Evolutionary conservation across 2,797 vertebrate species (phyloP).

Genomic region (Orestias chungarensis): DNA sequence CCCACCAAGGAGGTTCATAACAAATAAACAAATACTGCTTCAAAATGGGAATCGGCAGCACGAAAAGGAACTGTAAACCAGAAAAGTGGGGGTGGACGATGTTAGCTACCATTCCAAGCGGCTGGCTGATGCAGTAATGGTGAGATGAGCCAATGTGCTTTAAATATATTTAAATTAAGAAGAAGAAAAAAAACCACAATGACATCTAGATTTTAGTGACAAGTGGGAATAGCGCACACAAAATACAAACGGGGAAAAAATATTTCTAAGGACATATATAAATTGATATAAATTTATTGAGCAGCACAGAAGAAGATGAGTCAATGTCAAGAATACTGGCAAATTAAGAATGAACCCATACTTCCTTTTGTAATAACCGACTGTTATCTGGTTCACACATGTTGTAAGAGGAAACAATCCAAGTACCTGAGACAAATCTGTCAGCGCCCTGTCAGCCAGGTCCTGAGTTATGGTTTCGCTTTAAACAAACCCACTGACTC

Average conservation of each 20-base stretch:
- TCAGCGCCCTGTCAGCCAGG: constrained; percentile 20
- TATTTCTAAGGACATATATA: no score
- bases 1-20: background rate
- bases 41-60: background rate
- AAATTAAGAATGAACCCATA: background rate
- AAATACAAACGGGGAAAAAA: background rate
- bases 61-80: background rate
- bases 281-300: no score
- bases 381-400: constrained; percentile 6
- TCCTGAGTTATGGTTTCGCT: constrained; percentile 1
- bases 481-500: background rate
- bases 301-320: constrained; percentile 9
- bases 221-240: background rate
- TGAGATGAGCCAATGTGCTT: background rate
- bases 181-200: background rate
- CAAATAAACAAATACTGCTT: background rate
- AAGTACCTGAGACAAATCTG: constrained; percentile 4
- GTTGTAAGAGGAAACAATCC: constrained; percentile 27
- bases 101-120: background rate
- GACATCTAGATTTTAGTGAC: background rate
- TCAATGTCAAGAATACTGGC: constrained; percentile 1
- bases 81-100: background rate
- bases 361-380: constrained; percentile 6
- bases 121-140: background rate
- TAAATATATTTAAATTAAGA: background rate